A percentile compares a stretch with the other conserved stretches of the same genome.
phyloP scores from a whole-genome alignment of 2,797 vertebrate species.

The Sebastes minor region DNA sequence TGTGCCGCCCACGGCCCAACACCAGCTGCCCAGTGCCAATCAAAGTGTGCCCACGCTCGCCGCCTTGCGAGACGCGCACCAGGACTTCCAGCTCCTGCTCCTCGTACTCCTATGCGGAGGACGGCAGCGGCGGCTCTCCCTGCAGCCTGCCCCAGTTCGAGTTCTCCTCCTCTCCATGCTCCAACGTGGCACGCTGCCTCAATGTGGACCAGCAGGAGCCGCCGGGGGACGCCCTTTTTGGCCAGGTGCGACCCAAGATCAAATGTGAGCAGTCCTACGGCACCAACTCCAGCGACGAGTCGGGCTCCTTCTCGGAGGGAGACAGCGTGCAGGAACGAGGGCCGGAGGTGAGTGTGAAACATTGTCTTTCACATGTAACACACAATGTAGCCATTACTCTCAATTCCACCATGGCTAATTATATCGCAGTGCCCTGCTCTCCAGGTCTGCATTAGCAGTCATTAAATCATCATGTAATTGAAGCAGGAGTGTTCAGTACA shows the following conservation, averaged over 20 bases:
- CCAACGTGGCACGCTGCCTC: conserved; percentile 92
- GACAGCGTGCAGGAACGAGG: conserved; percentile 97
- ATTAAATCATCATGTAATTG: conserved; percentile 64
- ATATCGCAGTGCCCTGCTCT: conserved; percentile 38
- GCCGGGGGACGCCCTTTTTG: conserved; percentile 87
- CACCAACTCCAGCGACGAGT: conserved; percentile 99
- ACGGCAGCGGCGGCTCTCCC: conserved; percentile 94
- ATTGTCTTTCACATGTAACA: conserved; percentile 30
- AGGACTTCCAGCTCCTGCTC: conserved; percentile 98
- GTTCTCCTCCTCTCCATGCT: conserved; percentile 97
- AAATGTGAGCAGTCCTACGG: conserved; percentile 99
- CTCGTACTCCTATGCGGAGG: conserved; percentile 97
- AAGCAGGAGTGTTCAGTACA: conserved; percentile 46
- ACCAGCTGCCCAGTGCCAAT: conserved; percentile 99
- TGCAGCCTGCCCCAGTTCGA: conserved; percentile 98
- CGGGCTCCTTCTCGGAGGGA: conserved; percentile 98
- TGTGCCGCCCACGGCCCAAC: conserved; percentile 92
- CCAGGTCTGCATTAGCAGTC: conserved; percentile 60
- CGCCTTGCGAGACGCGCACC: conserved; percentile 95
- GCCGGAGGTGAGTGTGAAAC: conserved; percentile 90
- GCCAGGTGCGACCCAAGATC: conserved; percentile 93
- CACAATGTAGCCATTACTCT: conserved; percentile 28
- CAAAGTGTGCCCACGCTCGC: conserved; percentile 97
- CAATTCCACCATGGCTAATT: conserved; percentile 48
- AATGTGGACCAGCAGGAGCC: conserved; percentile 90